Percentiles rank a stretch among this genome's conserved stretches.
Evolutionary conservation across 37 sponge, comb jelly and placozoan genomes (phyloP).

Genomic region (Spongia lamella): DNA sequence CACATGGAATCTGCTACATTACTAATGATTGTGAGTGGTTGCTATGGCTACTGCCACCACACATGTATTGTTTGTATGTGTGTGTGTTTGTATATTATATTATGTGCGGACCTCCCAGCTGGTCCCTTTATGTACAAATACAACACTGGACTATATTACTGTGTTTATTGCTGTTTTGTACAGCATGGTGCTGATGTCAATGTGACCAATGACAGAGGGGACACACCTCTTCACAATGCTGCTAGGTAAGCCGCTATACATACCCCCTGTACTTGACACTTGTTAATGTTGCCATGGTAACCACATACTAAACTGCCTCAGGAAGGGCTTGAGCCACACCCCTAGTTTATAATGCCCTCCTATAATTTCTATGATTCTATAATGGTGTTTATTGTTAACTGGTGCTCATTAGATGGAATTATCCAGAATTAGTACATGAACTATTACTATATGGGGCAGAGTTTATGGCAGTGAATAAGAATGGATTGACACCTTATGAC

Average conservation of each 20-base stretch:
- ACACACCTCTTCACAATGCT: conserved; percentile 89
- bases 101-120: neutral
- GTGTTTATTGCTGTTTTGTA: too few species aligned
- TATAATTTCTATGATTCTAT: neutral
- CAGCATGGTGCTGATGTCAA: conserved; percentile 86
- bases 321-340: neutral
- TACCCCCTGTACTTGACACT: too few species aligned
- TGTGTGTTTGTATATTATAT: neutral
- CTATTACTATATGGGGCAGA: conserved; percentile 72
- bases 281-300: too few species aligned
- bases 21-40: conserved; percentile 61
- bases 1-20: conserved; percentile 79
- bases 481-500: conserved; percentile 47
- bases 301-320: neutral
- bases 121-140: neutral
- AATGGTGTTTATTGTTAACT: neutral
- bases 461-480: conserved; percentile 45
- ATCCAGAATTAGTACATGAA: conserved; percentile 44
- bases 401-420: conserved; percentile 65
- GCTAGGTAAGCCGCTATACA: conserved; percentile 58
- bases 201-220: conserved; percentile 64
- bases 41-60: neutral
- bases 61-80: neutral
- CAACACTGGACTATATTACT: neutral
- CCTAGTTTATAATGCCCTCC: neutral